phyloP scores from a whole-genome alignment of 92 coral and sea anemone genomes.

The Parazoanthus darwini region DNA sequence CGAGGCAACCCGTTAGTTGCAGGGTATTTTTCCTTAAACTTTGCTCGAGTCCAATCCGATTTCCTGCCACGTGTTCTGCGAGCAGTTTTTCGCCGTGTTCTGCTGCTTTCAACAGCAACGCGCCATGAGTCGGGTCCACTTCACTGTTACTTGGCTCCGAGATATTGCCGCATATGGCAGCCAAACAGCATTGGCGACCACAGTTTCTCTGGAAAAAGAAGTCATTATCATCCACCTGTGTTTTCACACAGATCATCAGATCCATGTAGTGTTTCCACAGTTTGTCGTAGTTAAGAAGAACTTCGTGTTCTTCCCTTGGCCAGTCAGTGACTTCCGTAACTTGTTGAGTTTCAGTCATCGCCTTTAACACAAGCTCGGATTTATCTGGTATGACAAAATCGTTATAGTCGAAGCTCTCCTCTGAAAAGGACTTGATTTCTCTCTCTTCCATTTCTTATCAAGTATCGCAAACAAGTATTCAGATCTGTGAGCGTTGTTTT shows the following conservation, averaged over 20 bases:
- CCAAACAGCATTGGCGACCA: slow-evolving; percentile 34
- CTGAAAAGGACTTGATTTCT: background rate
- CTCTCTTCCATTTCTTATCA: slow-evolving; percentile 32
- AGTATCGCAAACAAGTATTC: too few relatives aligned
- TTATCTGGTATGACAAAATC: slow-evolving; percentile 37
- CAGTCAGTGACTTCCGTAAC: slow-evolving; percentile 20
- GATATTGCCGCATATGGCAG: slow-evolving; percentile 24
- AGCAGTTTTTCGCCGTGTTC: slow-evolving; percentile 26
- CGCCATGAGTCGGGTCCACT: slow-evolving; percentile 24
- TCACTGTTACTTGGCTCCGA: slow-evolving; percentile 27
- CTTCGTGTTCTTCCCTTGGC: slow-evolving; percentile 28
- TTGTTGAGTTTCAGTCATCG: background rate
- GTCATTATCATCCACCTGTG: slow-evolving; percentile 29
- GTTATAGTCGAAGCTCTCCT: slow-evolving; percentile 18
- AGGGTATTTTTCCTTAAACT: slow-evolving; percentile 8
- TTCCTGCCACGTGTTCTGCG: slow-evolving; percentile 15
- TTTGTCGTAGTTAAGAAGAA: slow-evolving; percentile 25
- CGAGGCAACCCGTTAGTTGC: slow-evolving; percentile 11
- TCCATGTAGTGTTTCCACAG: slow-evolving; percentile 25
- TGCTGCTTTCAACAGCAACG: slow-evolving; percentile 22
- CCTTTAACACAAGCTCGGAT: slow-evolving; percentile 22
- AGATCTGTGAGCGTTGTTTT: background rate
- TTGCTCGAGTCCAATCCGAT: slow-evolving; percentile 36
- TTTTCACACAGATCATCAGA: slow-evolving; percentile 36
- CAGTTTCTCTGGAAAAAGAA: slow-evolving; percentile 44